phyloP scores from a whole-genome alignment of 2,888 invertebrate genomes.

The Dendrolimus houi region DNA sequence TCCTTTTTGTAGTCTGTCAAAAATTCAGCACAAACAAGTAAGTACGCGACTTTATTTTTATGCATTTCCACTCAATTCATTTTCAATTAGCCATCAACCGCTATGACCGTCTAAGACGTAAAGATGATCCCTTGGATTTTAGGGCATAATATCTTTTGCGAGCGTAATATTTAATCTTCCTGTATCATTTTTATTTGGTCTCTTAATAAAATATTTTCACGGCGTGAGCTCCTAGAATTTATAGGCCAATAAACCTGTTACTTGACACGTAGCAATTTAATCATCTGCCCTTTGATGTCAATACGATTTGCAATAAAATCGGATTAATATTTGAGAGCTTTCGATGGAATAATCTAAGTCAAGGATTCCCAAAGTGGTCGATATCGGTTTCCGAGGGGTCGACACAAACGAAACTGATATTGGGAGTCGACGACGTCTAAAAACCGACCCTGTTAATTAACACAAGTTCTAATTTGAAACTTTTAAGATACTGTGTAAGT shows the following conservation, averaged over 20 bases:
- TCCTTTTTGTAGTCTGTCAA: no score
- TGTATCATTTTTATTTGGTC: slow-evolving; percentile 45
- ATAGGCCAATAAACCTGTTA: slow-evolving; percentile 56
- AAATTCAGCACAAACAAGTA: no score
- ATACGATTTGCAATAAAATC: slow-evolving; percentile 39
- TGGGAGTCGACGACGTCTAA: no score
- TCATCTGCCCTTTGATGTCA: slow-evolving; percentile 38
- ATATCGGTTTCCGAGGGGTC: no score
- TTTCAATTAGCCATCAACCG: slow-evolving; percentile 13
- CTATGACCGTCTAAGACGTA: neutral
- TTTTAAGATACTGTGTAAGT: no score
- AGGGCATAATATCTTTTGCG: slow-evolving; percentile 1
- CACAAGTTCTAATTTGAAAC: no score
- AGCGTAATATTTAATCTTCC: slow-evolving; percentile 21
- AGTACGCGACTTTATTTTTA: neutral
- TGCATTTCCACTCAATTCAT: neutral
- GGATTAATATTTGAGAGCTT: slow-evolving; percentile 21
- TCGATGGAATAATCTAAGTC: no score
- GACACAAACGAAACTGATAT: no score
- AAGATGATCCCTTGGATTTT: neutral
- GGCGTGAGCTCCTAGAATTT: slow-evolving; percentile 35
- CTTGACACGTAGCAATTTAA: slow-evolving; percentile 61
- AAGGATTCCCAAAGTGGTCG: no score
- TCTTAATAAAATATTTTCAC: slow-evolving; percentile 52
- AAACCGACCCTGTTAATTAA: no score